These are phyloP conservation scores for Diprion similis DNA, from an alignment of 1,140 invertebrate genomes.

Conservation along the genomic window DNA sequence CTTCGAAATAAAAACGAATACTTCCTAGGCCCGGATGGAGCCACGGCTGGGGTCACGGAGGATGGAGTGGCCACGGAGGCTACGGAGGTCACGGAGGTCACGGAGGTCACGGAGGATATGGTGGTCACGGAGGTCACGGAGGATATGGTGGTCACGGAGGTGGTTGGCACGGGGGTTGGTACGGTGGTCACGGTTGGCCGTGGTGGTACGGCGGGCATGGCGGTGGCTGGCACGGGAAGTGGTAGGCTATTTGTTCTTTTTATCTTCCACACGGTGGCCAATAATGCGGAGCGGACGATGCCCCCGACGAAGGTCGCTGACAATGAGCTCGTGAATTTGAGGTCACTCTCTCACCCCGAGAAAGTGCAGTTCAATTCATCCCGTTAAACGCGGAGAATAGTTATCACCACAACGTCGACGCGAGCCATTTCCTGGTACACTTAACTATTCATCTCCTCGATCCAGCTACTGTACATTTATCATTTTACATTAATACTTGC, in stretches of 20 bases:
- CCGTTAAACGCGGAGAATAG: too few relatives aligned
- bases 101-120: conserved; percentile 33
- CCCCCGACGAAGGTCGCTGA: too few relatives aligned
- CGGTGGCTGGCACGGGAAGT: conserved; percentile 45
- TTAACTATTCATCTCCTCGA: too few relatives aligned
- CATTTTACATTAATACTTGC: too few relatives aligned
- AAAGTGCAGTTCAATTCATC: too few relatives aligned
- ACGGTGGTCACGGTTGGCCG: conserved; percentile 36
- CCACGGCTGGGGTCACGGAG: conserved; percentile 24
- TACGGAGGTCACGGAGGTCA: conserved; percentile 36
- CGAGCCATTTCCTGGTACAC: too few relatives aligned
- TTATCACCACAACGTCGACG: too few relatives aligned
- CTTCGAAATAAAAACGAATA: neutral
- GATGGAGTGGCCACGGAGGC: conserved; percentile 21
- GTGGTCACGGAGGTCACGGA: conserved; percentile 33
- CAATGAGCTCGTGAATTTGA: too few relatives aligned
- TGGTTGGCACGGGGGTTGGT: conserved; percentile 20
- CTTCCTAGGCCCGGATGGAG: conserved; percentile 18
- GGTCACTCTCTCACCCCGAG: too few relatives aligned
- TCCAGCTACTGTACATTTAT: too few relatives aligned
- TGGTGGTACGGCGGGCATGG: conserved; percentile 30
- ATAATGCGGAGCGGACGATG: too few relatives aligned
- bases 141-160: conserved; percentile 25
- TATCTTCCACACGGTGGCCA: too few relatives aligned
- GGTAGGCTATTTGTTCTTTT: conserved; percentile 32